A percentile compares a stretch with the other conserved stretches of the same genome.
Conservation (phyloP, 2,113 vertebrate genomes). For the Scomber scombrus region DNA sequence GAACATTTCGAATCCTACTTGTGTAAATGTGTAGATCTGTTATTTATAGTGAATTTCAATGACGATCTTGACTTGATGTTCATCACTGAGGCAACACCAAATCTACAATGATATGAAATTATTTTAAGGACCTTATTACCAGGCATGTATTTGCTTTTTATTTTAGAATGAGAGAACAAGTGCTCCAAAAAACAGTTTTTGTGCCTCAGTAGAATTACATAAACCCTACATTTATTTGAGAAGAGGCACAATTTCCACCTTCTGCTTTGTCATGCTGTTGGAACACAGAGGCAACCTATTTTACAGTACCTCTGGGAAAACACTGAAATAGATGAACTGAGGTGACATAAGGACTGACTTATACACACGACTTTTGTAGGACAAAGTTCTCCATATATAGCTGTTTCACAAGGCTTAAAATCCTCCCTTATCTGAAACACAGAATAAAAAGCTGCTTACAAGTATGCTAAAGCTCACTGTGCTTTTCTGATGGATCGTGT, state of each 20-base stretch:
- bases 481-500: conserved; percentile 62
- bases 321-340: conserved; percentile 22
- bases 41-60: conserved; percentile 35
- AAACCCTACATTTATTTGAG: neutral
- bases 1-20: conserved; percentile 52
- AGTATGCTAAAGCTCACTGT: conserved; percentile 60
- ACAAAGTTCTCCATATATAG: conserved; percentile 32
- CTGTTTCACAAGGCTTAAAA: conserved; percentile 37
- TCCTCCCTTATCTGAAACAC: conserved; percentile 43
- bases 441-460: conserved; percentile 49
- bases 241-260: neutral
- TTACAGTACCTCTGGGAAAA: conserved; percentile 25
- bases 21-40: conserved; percentile 30
- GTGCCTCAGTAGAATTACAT: neutral
- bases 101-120: neutral
- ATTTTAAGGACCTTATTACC: neutral
- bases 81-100: conserved; percentile 9
- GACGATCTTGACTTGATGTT: conserved; percentile 15
- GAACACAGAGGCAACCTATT: conserved; percentile 20
- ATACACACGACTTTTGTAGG: conserved; percentile 20
- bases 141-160: neutral
- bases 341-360: conserved; percentile 33
- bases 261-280: conserved; percentile 28
- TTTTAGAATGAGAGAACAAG: neutral
- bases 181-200: neutral